These are phyloP conservation scores for Cynoglossus semilaevis DNA, from an alignment of 2,113 vertebrate species.

Conservation along the genomic window DNA sequence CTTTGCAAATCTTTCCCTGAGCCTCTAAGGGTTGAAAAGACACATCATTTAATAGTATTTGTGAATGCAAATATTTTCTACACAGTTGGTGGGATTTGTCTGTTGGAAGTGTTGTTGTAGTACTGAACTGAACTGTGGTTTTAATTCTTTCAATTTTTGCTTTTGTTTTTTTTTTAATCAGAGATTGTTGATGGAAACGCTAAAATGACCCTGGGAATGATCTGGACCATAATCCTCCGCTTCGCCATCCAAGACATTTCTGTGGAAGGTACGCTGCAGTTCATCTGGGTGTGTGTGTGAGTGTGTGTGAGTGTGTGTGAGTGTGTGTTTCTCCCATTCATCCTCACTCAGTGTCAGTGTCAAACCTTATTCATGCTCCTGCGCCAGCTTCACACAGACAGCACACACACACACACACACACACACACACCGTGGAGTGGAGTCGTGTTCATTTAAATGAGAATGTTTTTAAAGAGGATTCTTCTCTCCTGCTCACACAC, in stretches of 20 bases:
- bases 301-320: slow-evolving; percentile 21
- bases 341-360: no score
- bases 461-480: slow-evolving; percentile 9
- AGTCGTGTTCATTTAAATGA: slow-evolving; percentile 18
- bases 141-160: background rate
- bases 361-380: slow-evolving; percentile 3
- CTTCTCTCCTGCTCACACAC: background rate
- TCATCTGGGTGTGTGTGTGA: slow-evolving; percentile 15
- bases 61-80: no score
- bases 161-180: slow-evolving; percentile 46
- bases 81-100: no score
- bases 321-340: slow-evolving; percentile 11
- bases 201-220: no score
- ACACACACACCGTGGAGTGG: background rate
- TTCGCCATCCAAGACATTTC: slow-evolving; percentile 99
- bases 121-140: no score
- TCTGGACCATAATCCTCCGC: slow-evolving; percentile 99
- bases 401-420: background rate
- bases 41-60: no score
- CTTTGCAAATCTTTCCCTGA: no score
- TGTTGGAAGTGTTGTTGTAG: no score
- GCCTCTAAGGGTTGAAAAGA: no score
- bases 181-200: slow-evolving; percentile 98
- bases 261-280: slow-evolving; percentile 95
- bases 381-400: slow-evolving; percentile 2